Conservation (phyloP, 1,140 invertebrate species). For the Drosophila erecta region DNA sequence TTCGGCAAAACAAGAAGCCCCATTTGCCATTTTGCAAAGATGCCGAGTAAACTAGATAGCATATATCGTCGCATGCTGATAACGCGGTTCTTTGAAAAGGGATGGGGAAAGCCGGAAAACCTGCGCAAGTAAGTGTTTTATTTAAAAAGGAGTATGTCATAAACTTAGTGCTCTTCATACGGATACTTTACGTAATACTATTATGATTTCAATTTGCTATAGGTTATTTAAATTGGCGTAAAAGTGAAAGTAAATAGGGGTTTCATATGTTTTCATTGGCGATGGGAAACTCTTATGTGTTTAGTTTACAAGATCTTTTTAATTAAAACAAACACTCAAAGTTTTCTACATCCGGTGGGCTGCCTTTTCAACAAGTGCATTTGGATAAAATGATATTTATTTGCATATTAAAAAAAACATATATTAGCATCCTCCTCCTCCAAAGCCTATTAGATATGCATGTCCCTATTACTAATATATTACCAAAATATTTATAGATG, state of each 20-base stretch:
- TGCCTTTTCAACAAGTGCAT: neutral
- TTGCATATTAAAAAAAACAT: neutral
- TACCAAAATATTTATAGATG: neutral
- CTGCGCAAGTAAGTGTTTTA: slow-evolving; percentile 90
- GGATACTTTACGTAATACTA: slow-evolving; percentile 30
- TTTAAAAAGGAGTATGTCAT: neutral
- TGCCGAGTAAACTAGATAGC: slow-evolving; percentile 93
- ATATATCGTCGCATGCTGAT: slow-evolving; percentile 95
- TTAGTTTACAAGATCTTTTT: neutral
- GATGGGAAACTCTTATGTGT: neutral
- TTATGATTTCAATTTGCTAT: neutral
- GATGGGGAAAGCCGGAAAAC: slow-evolving; percentile 97
- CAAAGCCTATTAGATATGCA: no score
- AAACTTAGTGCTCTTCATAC: slow-evolving; percentile 1
- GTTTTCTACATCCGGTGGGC: neutral
- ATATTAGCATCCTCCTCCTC: no score
- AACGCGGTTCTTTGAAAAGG: slow-evolving; percentile 97
- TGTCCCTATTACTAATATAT: neutral
- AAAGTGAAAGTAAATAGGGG: neutral
- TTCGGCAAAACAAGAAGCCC: slow-evolving; percentile 29
- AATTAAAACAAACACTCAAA: no score
- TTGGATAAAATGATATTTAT: no score
- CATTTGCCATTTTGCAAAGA: slow-evolving; percentile 62
- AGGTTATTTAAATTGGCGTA: neutral
- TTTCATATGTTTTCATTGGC: neutral